Base-by-base conservation (phyloP, 2,888 invertebrate species). In the Elaeidobius kamerunicus region DNA sequence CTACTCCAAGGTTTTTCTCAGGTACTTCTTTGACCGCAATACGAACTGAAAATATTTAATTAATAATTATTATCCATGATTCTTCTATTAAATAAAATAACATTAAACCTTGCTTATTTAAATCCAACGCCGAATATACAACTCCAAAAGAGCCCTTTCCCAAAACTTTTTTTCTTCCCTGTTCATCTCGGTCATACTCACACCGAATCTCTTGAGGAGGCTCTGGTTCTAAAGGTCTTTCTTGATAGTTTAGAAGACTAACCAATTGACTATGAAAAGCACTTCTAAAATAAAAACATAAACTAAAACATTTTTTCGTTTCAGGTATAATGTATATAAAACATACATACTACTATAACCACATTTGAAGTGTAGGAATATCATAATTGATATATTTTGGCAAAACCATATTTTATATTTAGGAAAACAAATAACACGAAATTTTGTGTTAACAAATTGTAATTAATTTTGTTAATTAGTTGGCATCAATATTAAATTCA, bases 11-110 rank as follows among this genome's bases (percentile, higher is more conserved):
- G 73, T 94, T 93, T 71, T 90, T 88, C 73, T 98, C 98, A 0
- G 95, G 95, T 56, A 99, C 92, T 78, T 99, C 99, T 73, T 99
- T 99, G 14, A 98, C 92, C 2, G 99, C 99, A 62, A 99, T 96
- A 55, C 92, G 80, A 7, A 85, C 65, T 53, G 15, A 27, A 45
- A 46, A n/a, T 23, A 30, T 30, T 23, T 23, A 27, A 27, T 27
- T 7, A 27, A 27, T 27, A 27, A 27, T 27, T 9, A 7, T 27
- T 27, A 6, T 27, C 9, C 9, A 27, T 27, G 27, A 9, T 6
- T 27, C 9, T 27, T 6, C n/a, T n/a, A n/a, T n/a, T n/a, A n/a
- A n/a, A n/a, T n/a, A n/a, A n/a, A n/a, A n/a, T n/a, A n/a, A n/a
- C 5, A 14, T 20, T 14, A 7, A 44, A 56, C 56, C 56, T 94